These are phyloP conservation scores for Chionis minor DNA, from an alignment of 2,113 vertebrate genomes.

Conservation along the genomic window DNA sequence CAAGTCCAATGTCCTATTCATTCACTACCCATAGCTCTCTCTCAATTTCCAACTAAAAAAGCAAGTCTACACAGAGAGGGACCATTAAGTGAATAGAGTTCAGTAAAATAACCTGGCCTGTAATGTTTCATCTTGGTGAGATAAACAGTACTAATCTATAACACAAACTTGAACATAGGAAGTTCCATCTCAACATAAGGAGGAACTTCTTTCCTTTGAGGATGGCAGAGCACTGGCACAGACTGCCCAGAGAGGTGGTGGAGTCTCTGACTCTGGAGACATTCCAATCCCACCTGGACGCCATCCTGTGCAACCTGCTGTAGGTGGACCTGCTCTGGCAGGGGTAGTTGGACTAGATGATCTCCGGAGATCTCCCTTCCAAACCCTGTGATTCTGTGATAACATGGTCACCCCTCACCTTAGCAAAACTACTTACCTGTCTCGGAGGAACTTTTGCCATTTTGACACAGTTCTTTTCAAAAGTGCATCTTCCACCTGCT, in stretches of 20 bases:
- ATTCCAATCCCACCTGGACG: too few relatives aligned
- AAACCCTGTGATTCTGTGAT: too few relatives aligned
- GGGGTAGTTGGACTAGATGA: too few relatives aligned
- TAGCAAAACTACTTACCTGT: slow-evolving; percentile 41
- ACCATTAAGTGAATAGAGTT: not conserved
- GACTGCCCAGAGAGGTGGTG: too few relatives aligned
- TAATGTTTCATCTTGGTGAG: not conserved
- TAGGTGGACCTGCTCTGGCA: too few relatives aligned
- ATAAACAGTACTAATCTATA: not conserved
- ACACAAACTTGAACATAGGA: too few relatives aligned
- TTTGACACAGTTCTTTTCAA: slow-evolving; percentile 15
- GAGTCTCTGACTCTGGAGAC: too few relatives aligned
- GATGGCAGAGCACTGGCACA: too few relatives aligned
- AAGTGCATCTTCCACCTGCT: slow-evolving; percentile 54
- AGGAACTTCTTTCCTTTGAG: too few relatives aligned
- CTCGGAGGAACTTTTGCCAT: slow-evolving; percentile 46
- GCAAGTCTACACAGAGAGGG: not conserved
- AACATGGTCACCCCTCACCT: not conserved
- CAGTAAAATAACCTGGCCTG: not conserved
- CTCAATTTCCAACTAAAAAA: not conserved
- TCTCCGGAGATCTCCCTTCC: too few relatives aligned
- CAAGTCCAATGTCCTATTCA: not conserved
- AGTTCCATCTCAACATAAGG: too few relatives aligned
- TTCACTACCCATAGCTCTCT: not conserved
- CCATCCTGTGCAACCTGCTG: too few relatives aligned